These are phyloP conservation scores for Coracias cyanogaster DNA, from an alignment of 2,797 vertebrate species.

Conservation along the genomic window DNA sequence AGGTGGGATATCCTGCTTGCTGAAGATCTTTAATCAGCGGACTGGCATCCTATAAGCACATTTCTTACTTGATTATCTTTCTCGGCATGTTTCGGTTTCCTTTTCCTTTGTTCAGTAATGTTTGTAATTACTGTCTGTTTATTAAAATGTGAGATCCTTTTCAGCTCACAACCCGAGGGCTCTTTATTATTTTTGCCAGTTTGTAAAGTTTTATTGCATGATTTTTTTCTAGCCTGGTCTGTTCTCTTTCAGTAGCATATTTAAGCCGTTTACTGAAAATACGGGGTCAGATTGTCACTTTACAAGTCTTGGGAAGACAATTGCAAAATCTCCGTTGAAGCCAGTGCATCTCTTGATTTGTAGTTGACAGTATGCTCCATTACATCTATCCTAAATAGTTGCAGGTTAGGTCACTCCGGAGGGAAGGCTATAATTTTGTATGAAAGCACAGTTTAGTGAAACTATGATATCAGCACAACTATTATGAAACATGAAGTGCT, in stretches of 20 bases:
- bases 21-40: conserved; percentile 43
- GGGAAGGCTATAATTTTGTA: conserved; percentile 63
- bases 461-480: conserved; percentile 57
- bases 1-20: conserved; percentile 51
- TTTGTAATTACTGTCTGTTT: conserved; percentile 20
- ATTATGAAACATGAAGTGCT: conserved; percentile 51
- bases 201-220: background rate
- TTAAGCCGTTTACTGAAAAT: background rate
- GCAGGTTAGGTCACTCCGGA: conserved; percentile 49
- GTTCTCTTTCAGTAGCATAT: background rate
- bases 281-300: background rate
- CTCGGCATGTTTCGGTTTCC: conserved; percentile 5
- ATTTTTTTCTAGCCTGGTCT: background rate
- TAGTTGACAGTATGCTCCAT: conserved; percentile 5
- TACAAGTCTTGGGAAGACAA: background rate
- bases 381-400: conserved; percentile 44
- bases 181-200: background rate
- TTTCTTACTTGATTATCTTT: conserved; percentile 39
- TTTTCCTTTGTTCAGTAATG: conserved; percentile 59
- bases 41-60: conserved; percentile 8
- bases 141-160: conserved; percentile 4
- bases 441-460: conserved; percentile 63
- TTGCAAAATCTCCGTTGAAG: conserved; percentile 4
- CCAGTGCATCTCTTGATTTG: conserved; percentile 13
- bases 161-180: background rate